Base-by-base conservation (phyloP, 1,140 invertebrate species). In the Conus ventricosus region DNA sequence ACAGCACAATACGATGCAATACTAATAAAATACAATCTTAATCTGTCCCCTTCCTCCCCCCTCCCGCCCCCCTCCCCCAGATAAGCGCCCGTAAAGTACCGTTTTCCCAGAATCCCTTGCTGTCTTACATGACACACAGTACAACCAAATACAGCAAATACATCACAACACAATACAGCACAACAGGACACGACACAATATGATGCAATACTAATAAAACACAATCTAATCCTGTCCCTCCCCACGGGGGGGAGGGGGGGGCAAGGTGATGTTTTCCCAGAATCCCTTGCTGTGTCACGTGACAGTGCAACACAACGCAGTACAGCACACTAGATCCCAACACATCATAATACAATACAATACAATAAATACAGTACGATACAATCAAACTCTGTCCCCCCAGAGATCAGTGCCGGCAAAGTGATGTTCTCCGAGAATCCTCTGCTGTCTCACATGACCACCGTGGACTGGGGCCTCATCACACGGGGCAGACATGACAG, bases 351-450 rank as follows among this genome's bases (percentile, higher is more conserved):
- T 39, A 39, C 39, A 39, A 39, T 39, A 39, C 39, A 39, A 39
- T 39, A 39, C 39, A 39, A 39, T 39, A 39, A 39, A 39, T 39
- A 39, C 39, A 39, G 3, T 39, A 39, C 39, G 3, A 39, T 39
- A 39, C 39, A 39, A 39, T 39, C 39, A 1, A 39, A 39, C 39
- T 39, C 39, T 39, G 39, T 39, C 39, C 39, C 39, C 39, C 39
- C 90, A 94, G 93, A 94, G 71, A 93, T 94, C 17, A 91, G 91
- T 2, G 76, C 85, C 13, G 93, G 93, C 20, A 91, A 92, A 75
- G 93, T 94, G 39, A 84, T 93, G 83, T 93, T 94, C 63, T 89
- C 87, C 13, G 84, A 91, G 82, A 94, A 94, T 81, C 92, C 93
- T 0, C 80, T 90, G 57, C 88, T 94, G n/a, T 91, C 91, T 71